Evolutionary conservation across 2,113 vertebrate species (phyloP).

Genomic region (Mobula birostris): DNA sequence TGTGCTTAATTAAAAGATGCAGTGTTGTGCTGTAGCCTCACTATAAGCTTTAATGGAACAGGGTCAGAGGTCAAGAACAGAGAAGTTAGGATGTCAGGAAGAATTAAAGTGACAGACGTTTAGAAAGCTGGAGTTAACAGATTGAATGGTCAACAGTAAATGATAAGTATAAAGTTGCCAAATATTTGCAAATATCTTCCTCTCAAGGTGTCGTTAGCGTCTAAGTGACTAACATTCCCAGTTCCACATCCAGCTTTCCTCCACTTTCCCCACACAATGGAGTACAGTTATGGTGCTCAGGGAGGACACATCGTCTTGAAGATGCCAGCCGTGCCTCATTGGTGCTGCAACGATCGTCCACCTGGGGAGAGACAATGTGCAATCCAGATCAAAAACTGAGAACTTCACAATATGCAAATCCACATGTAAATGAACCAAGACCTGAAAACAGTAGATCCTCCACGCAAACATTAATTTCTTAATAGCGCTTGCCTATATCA

Average conservation of each 20-base stretch:
- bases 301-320: conserved; percentile 62
- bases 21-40: no score
- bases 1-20: no score
- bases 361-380: conserved; percentile 49
- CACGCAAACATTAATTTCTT: not conserved
- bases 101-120: no score
- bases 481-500: no score
- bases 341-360: conserved; percentile 61
- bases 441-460: not conserved
- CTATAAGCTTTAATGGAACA: no score
- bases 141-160: no score
- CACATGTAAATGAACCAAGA: not conserved
- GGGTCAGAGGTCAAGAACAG: no score
- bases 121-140: no score
- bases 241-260: conserved; percentile 64
- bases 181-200: not conserved
- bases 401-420: not conserved
- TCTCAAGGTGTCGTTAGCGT: not conserved
- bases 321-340: conserved; percentile 69
- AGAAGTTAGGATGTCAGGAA: no score
- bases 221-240: conserved; percentile 74
- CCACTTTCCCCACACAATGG: conserved; percentile 60
- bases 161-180: no score
- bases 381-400: not conserved
- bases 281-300: conserved; percentile 60